Conservation (phyloP, 2,888 invertebrate species). For the Eupelmus urozonus region DNA sequence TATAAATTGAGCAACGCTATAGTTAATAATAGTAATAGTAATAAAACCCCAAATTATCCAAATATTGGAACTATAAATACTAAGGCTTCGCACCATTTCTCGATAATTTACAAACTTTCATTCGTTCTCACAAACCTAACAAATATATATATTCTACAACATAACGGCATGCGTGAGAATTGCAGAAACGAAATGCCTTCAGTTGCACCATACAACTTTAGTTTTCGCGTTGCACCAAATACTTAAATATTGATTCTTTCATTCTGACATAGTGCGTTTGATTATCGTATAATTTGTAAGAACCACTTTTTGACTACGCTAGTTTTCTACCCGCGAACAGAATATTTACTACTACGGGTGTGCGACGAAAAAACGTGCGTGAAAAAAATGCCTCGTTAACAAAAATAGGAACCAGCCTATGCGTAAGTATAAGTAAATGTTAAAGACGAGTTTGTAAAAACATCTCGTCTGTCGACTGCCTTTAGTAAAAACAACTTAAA, state of each 20-base stretch:
- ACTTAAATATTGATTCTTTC: constrained; percentile 42
- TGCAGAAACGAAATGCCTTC: constrained; percentile 28
- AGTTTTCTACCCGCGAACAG: constrained; percentile 22
- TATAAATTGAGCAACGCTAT: constrained; percentile 67
- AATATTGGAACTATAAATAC: constrained; percentile 46
- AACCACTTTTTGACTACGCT: constrained; percentile 34
- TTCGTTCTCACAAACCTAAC: constrained; percentile 33
- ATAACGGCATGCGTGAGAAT: constrained; percentile 45
- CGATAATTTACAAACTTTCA: constrained; percentile 33
- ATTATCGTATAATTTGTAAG: constrained; percentile 42
- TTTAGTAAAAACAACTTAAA: constrained; percentile 17
- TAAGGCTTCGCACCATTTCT: constrained; percentile 30
- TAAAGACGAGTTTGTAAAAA: constrained; percentile 16
- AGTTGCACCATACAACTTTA: constrained; percentile 6
- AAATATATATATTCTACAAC: constrained; percentile 46
- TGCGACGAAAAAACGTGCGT: constrained; percentile 29
- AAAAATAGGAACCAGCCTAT: constrained; percentile 71
- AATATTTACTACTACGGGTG: constrained; percentile 5
- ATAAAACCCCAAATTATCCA: constrained; percentile 55
- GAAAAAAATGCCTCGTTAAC: constrained; percentile 55
- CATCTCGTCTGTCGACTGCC: background rate
- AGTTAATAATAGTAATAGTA: constrained; percentile 43
- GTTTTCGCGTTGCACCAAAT: constrained; percentile 29
- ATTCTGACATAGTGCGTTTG: constrained; percentile 42
- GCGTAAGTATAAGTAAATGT: constrained; percentile 43